Evolutionary conservation across 2,888 invertebrate species (phyloP).

Genomic region (Perizoma affinitatum): DNA sequence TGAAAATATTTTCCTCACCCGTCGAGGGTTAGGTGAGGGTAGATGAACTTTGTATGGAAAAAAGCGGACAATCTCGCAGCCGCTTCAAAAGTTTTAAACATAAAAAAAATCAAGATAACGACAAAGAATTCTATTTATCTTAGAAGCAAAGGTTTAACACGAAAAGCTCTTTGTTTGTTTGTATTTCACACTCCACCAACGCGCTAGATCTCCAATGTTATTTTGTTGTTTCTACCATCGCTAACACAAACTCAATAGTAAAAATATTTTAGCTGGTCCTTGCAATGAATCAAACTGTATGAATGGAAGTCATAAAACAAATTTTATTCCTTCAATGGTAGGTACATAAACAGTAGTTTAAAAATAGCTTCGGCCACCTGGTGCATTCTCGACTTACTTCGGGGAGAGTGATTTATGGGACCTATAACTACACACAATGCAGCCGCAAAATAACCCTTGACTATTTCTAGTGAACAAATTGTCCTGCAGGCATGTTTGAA

Average conservation of each 20-base stretch:
- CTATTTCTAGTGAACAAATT: slow-evolving; percentile 68
- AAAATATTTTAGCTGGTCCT: slow-evolving; percentile 39
- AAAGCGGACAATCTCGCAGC: too few species aligned
- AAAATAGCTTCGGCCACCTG: slow-evolving; percentile 79
- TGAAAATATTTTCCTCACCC: too few species aligned
- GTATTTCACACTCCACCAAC: slow-evolving; percentile 28
- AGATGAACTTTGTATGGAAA: too few species aligned
- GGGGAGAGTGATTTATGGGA: slow-evolving; percentile 72
- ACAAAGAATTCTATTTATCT: slow-evolving; percentile 32
- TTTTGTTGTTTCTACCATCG: slow-evolving; percentile 12
- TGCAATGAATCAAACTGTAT: slow-evolving; percentile 67
- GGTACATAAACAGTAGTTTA: slow-evolving; percentile 69
- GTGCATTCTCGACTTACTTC: slow-evolving; percentile 62
- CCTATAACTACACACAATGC: slow-evolving; percentile 67
- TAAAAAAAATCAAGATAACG: slow-evolving; percentile 30
- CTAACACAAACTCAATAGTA: slow-evolving; percentile 37
- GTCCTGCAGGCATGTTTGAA: slow-evolving; percentile 56
- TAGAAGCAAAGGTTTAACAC: slow-evolving; percentile 15
- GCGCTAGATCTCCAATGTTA: slow-evolving; percentile 19
- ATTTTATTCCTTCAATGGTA: slow-evolving; percentile 68
- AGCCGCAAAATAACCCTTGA: slow-evolving; percentile 80
- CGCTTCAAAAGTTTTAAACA: slow-evolving; percentile 5
- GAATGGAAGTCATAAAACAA: slow-evolving; percentile 75
- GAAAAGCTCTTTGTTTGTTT: slow-evolving; percentile 28
- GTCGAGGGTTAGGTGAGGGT: too few species aligned